phyloP scores from a whole-genome alignment of 1,140 invertebrate genomes.

The Potamilus streckersoni region DNA sequence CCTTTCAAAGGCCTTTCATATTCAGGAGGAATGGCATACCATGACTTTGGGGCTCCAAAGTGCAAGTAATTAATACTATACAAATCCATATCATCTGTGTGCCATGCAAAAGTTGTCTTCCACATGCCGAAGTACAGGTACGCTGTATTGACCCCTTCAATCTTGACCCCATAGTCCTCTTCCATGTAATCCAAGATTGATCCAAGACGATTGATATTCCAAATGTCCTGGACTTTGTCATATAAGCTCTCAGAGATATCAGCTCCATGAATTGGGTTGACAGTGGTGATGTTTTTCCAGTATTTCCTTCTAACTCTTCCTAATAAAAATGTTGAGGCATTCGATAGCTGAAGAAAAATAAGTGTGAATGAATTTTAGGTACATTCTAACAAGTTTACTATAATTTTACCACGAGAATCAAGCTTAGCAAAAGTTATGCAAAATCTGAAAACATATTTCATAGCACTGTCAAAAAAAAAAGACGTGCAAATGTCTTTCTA shows the following conservation, averaged over 20 bases:
- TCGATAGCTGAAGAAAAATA: slow-evolving; percentile 73
- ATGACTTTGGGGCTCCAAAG: slow-evolving; percentile 95
- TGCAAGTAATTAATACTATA: slow-evolving; percentile 99
- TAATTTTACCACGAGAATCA: not conserved
- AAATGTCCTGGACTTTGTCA: slow-evolving; percentile 80
- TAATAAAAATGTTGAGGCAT: slow-evolving; percentile 90
- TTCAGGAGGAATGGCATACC: slow-evolving; percentile 94
- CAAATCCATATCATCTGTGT: slow-evolving; percentile 99
- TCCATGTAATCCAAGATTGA: slow-evolving; percentile 95
- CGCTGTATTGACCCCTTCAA: slow-evolving; percentile 98
- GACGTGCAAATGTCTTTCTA: no score
- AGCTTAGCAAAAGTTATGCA: not conserved
- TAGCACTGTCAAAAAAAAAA: no score
- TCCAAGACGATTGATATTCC: slow-evolving; percentile 95
- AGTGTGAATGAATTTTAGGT: not conserved
- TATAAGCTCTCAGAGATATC: slow-evolving; percentile 95
- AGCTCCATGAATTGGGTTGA: slow-evolving; percentile 66
- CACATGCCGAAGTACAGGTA: slow-evolving; percentile 99
- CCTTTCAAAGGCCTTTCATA: slow-evolving; percentile 91
- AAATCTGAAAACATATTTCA: not conserved
- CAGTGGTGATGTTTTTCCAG: slow-evolving; percentile 81
- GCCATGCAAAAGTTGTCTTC: slow-evolving; percentile 99
- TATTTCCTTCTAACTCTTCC: slow-evolving; percentile 95
- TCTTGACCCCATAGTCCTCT: slow-evolving; percentile 95
- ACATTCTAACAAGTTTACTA: no score